Evolutionary conservation across 2,888 invertebrate genomes (phyloP).

Genomic region (Heliconius hortense): DNA sequence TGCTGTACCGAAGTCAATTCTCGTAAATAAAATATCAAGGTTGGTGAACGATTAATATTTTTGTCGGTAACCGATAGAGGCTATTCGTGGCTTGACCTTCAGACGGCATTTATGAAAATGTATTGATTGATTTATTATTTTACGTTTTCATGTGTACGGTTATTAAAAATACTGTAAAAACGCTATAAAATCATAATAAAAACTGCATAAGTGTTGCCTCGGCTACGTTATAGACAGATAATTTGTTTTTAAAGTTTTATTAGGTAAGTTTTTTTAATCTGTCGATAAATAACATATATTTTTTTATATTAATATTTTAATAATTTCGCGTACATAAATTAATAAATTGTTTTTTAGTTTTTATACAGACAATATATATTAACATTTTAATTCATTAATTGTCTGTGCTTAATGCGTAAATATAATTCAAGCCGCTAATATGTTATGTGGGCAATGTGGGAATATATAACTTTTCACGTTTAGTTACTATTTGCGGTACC

Average conservation of each 20-base stretch:
- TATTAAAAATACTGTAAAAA: constrained; percentile 29
- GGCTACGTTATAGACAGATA: not conserved
- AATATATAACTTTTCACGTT: not conserved
- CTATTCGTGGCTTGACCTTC: constrained; percentile 49
- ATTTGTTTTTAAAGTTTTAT: not conserved
- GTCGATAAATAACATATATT: not conserved
- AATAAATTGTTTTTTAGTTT: too few species aligned
- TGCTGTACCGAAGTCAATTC: not conserved
- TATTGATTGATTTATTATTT: constrained; percentile 55
- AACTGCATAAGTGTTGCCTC: not conserved
- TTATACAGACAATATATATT: too few species aligned
- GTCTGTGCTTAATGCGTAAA: not conserved
- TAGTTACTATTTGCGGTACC: not conserved
- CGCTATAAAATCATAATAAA: constrained; percentile 16
- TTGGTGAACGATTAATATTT: constrained; percentile 34
- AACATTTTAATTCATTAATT: not conserved
- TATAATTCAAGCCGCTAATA: not conserved
- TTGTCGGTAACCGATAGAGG: constrained; percentile 39
- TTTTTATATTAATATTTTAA: too few species aligned
- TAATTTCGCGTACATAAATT: too few species aligned
- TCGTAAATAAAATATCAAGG: constrained; percentile 32
- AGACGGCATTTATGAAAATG: constrained; percentile 50
- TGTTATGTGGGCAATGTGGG: not conserved
- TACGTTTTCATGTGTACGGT: constrained; percentile 25
- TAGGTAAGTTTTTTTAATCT: not conserved